A percentile compares a stretch with the other conserved stretches of the same genome.
phyloP scores from a whole-genome alignment of 2,113 vertebrate genomes.

The Thryonomys swinderianus region DNA sequence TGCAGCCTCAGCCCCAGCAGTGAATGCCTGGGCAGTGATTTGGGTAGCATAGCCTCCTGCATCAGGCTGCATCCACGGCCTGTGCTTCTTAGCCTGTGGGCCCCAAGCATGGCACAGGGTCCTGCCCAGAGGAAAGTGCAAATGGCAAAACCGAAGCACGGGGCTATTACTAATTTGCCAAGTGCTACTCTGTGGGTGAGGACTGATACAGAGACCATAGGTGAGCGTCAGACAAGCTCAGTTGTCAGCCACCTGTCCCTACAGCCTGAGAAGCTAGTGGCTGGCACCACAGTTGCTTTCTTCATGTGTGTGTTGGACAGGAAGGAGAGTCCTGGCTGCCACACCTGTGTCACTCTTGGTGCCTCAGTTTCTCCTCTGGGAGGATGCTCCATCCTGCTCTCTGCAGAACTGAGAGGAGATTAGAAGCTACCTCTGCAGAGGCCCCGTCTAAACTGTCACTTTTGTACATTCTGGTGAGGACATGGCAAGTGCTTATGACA shows the following conservation, averaged over 20 bases:
- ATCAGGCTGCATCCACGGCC: neutral
- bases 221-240: neutral
- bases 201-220: neutral
- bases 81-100: neutral
- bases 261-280: rapidly evolving
- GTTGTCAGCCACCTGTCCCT: rapidly evolving
- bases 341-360: rapidly evolving
- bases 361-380: neutral
- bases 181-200: neutral
- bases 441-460: no score
- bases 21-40: neutral
- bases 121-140: neutral
- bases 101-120: neutral
- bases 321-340: neutral
- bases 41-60: neutral
- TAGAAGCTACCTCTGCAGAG: neutral
- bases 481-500: rapidly evolving
- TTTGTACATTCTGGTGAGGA: rapidly evolving
- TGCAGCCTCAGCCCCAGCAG: no score
- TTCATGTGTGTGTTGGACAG: neutral
- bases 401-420: neutral
- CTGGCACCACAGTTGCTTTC: neutral
- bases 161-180: neutral
- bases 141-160: neutral
- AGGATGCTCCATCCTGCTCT: rapidly evolving